Conservation (phyloP, 2,888 invertebrate genomes). For the Trypoxylon attenuatum region DNA sequence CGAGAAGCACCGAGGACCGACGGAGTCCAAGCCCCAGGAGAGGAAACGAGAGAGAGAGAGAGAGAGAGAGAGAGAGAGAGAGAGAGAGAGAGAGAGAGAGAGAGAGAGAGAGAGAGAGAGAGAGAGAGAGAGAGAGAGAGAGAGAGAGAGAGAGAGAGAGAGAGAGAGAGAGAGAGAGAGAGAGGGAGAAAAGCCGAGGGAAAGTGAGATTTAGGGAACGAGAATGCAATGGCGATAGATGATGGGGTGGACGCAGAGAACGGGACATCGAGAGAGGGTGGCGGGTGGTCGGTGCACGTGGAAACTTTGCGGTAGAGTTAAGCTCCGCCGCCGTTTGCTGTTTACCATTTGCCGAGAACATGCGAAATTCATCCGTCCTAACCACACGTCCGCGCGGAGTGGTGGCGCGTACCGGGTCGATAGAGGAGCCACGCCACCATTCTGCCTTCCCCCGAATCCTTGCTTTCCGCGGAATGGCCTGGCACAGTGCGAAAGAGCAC, state of each 20-base stretch:
- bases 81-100: background rate
- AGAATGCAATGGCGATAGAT: background rate
- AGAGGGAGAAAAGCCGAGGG: background rate
- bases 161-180: background rate
- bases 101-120: background rate
- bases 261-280: constrained; percentile 8
- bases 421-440: too few relatives aligned
- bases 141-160: background rate
- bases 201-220: background rate
- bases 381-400: constrained; percentile 52
- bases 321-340: constrained; percentile 51
- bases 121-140: constrained; percentile 10
- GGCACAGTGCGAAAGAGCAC: too few relatives aligned
- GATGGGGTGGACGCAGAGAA: constrained; percentile 1
- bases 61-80: constrained; percentile 6
- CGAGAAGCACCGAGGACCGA: background rate
- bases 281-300: constrained; percentile 27
- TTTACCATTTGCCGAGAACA: constrained; percentile 56
- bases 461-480: background rate
- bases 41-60: background rate
- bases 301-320: constrained; percentile 59
- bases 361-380: constrained; percentile 59
- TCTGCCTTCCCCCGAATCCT: background rate
- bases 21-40: background rate
- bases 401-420: constrained; percentile 26